Evolutionary conservation across 2,113 vertebrate genomes (phyloP).

Genomic region (Crotalus viridis): DNA sequence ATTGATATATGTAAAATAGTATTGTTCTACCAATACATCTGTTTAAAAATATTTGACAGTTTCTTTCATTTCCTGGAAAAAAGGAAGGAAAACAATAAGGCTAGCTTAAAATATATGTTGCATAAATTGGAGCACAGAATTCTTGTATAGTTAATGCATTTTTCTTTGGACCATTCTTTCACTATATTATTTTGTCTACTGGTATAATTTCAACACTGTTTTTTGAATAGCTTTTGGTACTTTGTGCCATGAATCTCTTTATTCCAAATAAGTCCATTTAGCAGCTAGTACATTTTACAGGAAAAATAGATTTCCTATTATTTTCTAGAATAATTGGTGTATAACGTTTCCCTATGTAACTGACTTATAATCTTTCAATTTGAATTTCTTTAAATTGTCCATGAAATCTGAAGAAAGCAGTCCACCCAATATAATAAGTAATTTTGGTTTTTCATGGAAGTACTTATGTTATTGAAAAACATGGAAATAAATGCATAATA

Average conservation of each 20-base stretch:
- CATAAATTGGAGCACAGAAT: background rate
- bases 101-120: background rate
- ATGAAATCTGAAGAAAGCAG: background rate
- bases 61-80: background rate
- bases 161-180: background rate
- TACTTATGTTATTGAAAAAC: background rate
- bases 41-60: conserved; percentile 10
- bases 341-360: background rate
- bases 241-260: background rate
- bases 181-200: background rate
- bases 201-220: background rate
- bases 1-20: background rate
- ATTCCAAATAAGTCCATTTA: background rate
- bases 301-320: background rate
- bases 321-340: background rate
- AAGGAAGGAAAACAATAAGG: too few relatives aligned
- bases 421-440: background rate
- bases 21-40: background rate
- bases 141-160: background rate
- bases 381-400: background rate
- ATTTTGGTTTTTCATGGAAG: background rate
- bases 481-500: background rate
- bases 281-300: background rate
- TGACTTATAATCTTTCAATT: background rate
- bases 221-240: conserved; percentile 3